phyloP scores from a whole-genome alignment of 1,140 invertebrate species.

The Stegodyphus mimosarum region DNA sequence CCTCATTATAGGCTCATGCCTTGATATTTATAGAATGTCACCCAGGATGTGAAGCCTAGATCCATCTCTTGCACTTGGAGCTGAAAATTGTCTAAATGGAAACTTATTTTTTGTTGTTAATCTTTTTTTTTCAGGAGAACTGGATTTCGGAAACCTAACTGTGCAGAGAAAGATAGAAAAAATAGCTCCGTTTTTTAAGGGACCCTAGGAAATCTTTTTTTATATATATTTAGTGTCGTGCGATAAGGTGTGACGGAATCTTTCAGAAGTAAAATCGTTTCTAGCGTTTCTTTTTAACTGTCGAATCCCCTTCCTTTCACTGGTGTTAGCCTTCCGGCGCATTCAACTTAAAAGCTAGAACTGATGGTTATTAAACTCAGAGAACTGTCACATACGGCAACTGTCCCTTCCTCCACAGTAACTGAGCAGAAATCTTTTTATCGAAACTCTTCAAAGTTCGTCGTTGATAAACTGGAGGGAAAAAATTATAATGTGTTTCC shows the following conservation, averaged over 20 bases:
- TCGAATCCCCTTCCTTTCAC: slow-evolving; percentile 15
- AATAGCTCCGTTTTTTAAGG: neutral
- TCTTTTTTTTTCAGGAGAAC: slow-evolving; percentile 20
- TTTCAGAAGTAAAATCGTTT: slow-evolving; percentile 48
- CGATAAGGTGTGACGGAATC: slow-evolving; percentile 56
- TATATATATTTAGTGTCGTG: neutral
- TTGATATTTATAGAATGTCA: slow-evolving; percentile 51
- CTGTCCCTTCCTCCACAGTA: neutral
- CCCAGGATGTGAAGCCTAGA: slow-evolving; percentile 9
- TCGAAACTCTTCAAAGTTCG: too few species aligned
- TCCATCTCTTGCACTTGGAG: slow-evolving; percentile 32
- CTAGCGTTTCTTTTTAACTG: neutral
- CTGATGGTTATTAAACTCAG: slow-evolving; percentile 56
- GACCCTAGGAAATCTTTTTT: neutral
- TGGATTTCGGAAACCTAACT: neutral
- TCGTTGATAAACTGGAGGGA: too few species aligned
- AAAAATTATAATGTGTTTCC: too few species aligned
- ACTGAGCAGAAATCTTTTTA: too few species aligned
- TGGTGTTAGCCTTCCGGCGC: slow-evolving; percentile 20
- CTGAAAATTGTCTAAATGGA: slow-evolving; percentile 40
- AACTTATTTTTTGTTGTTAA: neutral
- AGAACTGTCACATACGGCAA: slow-evolving; percentile 20
- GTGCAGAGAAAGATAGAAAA: too few species aligned
- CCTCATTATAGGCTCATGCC: slow-evolving; percentile 13
- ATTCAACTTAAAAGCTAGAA: slow-evolving; percentile 29